Conservation (phyloP, 2,797 vertebrate genomes). For the Acipenser oxyrinchus region DNA sequence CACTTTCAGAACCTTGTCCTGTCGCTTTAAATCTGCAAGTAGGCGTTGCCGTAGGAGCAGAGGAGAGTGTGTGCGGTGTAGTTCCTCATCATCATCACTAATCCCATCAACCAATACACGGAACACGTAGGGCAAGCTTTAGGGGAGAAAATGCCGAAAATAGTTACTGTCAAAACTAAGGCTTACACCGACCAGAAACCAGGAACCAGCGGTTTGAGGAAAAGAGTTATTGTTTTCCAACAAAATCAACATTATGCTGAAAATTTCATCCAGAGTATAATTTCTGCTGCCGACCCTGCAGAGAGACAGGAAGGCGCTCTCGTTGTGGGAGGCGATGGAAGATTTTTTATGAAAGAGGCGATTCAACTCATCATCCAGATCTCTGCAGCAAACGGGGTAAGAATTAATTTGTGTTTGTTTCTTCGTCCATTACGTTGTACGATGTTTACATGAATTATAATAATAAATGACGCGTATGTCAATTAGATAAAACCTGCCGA, state of each 20-base stretch:
- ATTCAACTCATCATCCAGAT: conserved; percentile 88
- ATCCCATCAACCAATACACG: conserved; percentile 29
- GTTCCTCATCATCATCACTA: conserved; percentile 29
- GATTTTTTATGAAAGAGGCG: conserved; percentile 88
- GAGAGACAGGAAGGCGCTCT: conserved; percentile 70
- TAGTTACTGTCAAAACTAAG: conserved; percentile 70
- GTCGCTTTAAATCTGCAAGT: conserved; percentile 35
- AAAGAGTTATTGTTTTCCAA: conserved; percentile 86
- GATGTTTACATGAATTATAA: too few species aligned
- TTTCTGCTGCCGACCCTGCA: conserved; percentile 67
- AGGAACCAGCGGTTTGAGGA: conserved; percentile 90
- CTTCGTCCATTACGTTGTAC: too few species aligned
- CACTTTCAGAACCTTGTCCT: background rate
- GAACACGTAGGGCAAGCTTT: conserved; percentile 33
- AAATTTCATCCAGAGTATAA: conserved; percentile 92
- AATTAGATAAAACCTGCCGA: too few species aligned
- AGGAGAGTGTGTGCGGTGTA: conserved; percentile 17
- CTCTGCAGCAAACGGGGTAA: conserved; percentile 89
- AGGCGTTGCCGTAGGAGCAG: conserved; percentile 29
- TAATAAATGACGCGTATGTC: too few species aligned
- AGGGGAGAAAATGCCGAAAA: conserved; percentile 67
- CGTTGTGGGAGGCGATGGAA: conserved; percentile 89
- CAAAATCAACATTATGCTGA: conserved; percentile 82
- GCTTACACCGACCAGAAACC: conserved; percentile 91
- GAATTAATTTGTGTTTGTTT: too few species aligned